Conservation (phyloP, 2,888 invertebrate genomes). For the Drosophila ustulata region DNA sequence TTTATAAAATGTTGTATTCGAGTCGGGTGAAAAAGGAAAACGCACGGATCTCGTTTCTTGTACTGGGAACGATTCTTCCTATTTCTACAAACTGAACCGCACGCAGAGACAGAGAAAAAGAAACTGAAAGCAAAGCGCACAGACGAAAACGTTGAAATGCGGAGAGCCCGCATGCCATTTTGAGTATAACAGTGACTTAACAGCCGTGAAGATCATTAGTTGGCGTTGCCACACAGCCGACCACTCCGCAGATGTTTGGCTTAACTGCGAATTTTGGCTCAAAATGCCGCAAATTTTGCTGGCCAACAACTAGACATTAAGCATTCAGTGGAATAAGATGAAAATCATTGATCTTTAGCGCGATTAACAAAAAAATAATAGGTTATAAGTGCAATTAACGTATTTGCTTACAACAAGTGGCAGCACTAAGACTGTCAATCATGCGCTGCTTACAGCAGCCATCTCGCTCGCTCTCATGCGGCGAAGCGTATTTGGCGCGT, state of each 20-base stretch:
- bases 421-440: conserved; percentile 33
- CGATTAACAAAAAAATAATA: background rate
- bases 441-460: conserved; percentile 28
- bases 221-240: conserved; percentile 51
- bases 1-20: conserved; percentile 61
- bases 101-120: conserved; percentile 80
- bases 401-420: conserved; percentile 36
- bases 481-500: conserved; percentile 63
- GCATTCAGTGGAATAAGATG: conserved; percentile 30
- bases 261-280: conserved; percentile 34
- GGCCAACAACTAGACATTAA: conserved; percentile 11
- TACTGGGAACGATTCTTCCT: conserved; percentile 69
- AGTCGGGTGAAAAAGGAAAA: conserved; percentile 63
- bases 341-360: background rate
- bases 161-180: conserved; percentile 50
- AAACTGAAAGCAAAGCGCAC: conserved; percentile 77
- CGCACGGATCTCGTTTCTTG: conserved; percentile 71
- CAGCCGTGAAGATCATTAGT: conserved; percentile 48
- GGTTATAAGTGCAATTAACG: background rate
- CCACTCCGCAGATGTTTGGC: conserved; percentile 56
- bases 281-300: conserved; percentile 5
- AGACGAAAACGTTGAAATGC: conserved; percentile 42
- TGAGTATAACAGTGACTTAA: conserved; percentile 52
- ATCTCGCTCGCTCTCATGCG: conserved; percentile 44
- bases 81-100: conserved; percentile 75